Conservation (phyloP, 2,888 invertebrate genomes). For the Drosophila tripunctata region DNA sequence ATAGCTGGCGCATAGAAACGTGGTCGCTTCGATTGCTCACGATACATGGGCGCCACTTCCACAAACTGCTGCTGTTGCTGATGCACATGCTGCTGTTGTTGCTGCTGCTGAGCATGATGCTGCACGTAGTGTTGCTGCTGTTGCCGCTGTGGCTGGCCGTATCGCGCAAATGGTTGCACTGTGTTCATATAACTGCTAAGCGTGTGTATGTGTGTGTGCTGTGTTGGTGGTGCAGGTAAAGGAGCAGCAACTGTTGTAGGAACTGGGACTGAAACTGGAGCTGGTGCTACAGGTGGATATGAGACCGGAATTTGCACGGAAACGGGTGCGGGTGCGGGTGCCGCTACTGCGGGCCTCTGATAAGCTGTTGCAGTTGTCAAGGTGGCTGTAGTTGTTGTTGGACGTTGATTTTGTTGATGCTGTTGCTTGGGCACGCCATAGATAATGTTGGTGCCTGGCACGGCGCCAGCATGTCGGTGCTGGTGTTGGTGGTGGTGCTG, state of each 20-base stretch:
- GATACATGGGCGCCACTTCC: slow-evolving; percentile 68
- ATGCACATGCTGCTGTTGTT: slow-evolving; percentile 30
- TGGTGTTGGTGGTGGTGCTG: slow-evolving; percentile 24
- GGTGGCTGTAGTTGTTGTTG: slow-evolving; percentile 1
- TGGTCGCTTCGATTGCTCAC: slow-evolving; percentile 64
- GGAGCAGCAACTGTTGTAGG: slow-evolving; percentile 17
- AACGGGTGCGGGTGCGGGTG: slow-evolving; percentile 1
- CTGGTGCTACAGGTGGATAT: slow-evolving; percentile 1
- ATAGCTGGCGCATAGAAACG: slow-evolving; percentile 69
- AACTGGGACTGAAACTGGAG: background rate
- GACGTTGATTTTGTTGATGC: slow-evolving; percentile 34
- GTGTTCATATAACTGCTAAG: slow-evolving; percentile 76
- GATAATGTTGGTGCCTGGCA: slow-evolving; percentile 33
- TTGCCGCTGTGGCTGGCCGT: slow-evolving; percentile 57
- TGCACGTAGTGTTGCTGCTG: slow-evolving; percentile 24
- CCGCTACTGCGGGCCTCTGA: slow-evolving; percentile 15
- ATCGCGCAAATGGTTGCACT: slow-evolving; percentile 75
- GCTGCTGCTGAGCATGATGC: slow-evolving; percentile 35
- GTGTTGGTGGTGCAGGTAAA: slow-evolving; percentile 52
- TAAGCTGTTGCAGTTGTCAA: slow-evolving; percentile 22
- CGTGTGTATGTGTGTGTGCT: slow-evolving; percentile 62
- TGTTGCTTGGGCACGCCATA: slow-evolving; percentile 59
- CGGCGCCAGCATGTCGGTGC: slow-evolving; percentile 16
- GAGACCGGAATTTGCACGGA: background rate
- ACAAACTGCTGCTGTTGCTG: slow-evolving; percentile 45